Percentiles rank a stretch among this genome's conserved stretches.
Evolutionary conservation across 1,140 invertebrate species (phyloP).

Genomic region (Eueides isabella): DNA sequence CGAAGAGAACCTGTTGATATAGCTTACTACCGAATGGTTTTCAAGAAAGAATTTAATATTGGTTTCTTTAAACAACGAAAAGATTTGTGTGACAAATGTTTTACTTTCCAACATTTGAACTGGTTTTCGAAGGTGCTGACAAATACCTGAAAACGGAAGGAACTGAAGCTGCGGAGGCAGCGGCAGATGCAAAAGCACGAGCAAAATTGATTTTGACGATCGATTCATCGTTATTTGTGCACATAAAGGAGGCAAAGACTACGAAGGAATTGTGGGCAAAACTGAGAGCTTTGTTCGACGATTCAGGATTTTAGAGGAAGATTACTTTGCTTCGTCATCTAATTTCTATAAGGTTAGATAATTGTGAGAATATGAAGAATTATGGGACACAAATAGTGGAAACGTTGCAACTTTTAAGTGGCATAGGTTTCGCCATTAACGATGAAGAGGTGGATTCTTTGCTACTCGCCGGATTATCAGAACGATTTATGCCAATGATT

Average conservation of each 20-base stretch:
- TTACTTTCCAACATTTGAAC: too few species aligned
- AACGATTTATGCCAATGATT: too few species aligned
- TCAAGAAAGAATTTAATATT: too few species aligned
- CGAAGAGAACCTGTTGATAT: too few species aligned
- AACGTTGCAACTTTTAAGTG: neutral
- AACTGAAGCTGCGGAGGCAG: too few species aligned
- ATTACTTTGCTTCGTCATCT: slow-evolving; percentile 22
- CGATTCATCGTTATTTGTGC: slow-evolving; percentile 10
- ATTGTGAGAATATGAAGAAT: slow-evolving; percentile 6
- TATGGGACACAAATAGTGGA: too few species aligned
- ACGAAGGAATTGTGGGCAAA: slow-evolving; percentile 27
- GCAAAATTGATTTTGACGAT: slow-evolving; percentile 27
- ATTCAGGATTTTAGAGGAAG: slow-evolving; percentile 22
- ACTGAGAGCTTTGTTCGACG: slow-evolving; percentile 21
- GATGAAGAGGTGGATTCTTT: neutral
- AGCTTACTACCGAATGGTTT: too few species aligned
- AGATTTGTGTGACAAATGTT: too few species aligned
- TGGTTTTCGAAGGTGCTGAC: slow-evolving; percentile 25
- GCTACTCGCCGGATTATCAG: too few species aligned
- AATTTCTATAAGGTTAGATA: slow-evolving; percentile 23
- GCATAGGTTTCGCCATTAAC: slow-evolving; percentile 17
- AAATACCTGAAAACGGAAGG: slow-evolving; percentile 9
- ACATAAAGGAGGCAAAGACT: slow-evolving; percentile 18
- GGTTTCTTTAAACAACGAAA: neutral
- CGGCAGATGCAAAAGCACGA: slow-evolving; percentile 24